A percentile compares a stretch with the other conserved stretches of the same genome.
phyloP scores from a whole-genome alignment of 2,888 invertebrate genomes.

The Leuctra nigra region DNA sequence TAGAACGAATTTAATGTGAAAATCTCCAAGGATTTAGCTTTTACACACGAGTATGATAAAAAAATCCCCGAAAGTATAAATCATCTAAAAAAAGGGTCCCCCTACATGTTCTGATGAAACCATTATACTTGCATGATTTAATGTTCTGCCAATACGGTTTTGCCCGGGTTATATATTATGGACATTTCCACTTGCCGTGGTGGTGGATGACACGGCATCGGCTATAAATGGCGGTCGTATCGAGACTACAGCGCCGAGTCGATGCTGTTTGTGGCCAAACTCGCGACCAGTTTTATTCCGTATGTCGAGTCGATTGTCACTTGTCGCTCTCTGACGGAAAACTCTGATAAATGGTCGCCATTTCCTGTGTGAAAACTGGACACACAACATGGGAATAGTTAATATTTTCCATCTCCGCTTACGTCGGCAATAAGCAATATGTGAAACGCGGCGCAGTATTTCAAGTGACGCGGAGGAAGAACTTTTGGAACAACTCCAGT shows the following conservation, averaged over 20 bases:
- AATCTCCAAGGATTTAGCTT: conserved; percentile 17
- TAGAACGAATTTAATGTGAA: conserved; percentile 4
- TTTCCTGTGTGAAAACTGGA: conserved; percentile 35
- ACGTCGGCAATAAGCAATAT: neutral
- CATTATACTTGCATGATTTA: conserved; percentile 25
- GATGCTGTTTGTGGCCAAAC: neutral
- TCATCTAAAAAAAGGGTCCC: conserved; percentile 3
- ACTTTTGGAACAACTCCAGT: neutral
- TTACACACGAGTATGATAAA: conserved; percentile 4
- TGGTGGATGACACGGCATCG: neutral
- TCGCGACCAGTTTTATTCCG: neutral
- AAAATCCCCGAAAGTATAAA: conserved; percentile 13
- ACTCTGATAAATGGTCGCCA: conserved; percentile 41
- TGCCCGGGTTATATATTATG: conserved; percentile 2
- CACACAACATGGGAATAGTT: neutral
- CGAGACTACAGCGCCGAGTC: neutral
- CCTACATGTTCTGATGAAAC: conserved; percentile 21
- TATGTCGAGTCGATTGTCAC: conserved; percentile 32
- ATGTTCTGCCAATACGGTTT: conserved; percentile 21
- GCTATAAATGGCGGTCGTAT: conserved; percentile 18
- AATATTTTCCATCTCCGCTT: conserved; percentile 16
- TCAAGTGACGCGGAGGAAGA: neutral
- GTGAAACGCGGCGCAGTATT: neutral
- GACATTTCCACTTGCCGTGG: conserved; percentile 12
- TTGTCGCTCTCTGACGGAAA: conserved; percentile 33